phyloP scores from a whole-genome alignment of 2,888 invertebrate species.

The Hirtodrosophila alboralis region DNA sequence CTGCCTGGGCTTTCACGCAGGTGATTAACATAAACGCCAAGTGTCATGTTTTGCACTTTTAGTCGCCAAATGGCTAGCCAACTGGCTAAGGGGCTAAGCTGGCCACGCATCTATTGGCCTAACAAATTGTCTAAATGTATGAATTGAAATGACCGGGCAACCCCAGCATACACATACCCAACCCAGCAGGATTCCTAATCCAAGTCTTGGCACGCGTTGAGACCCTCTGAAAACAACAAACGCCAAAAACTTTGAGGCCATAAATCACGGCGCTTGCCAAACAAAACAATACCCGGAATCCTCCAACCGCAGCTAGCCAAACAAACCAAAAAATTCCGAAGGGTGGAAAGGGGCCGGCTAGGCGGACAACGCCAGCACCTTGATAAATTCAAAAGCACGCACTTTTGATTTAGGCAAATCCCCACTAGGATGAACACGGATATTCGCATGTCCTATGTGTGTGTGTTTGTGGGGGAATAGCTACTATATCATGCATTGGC shows the following conservation, averaged over 20 bases:
- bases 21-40: constrained; percentile 84
- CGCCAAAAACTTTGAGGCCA: constrained; percentile 78
- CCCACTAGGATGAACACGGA: constrained; percentile 59
- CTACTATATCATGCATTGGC: constrained; percentile 75
- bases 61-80: constrained; percentile 36
- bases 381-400: constrained; percentile 79
- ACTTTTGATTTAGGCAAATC: constrained; percentile 79
- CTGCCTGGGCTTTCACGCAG: constrained; percentile 82
- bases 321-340: constrained; percentile 45
- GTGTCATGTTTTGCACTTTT: constrained; percentile 74
- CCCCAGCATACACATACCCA: background rate
- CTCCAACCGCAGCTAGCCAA: constrained; percentile 66
- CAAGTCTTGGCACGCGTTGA: constrained; percentile 72
- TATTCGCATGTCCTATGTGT: constrained; percentile 21
- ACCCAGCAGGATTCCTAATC: constrained; percentile 49
- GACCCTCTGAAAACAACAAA: constrained; percentile 54
- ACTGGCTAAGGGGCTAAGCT: constrained; percentile 34
- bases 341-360: constrained; percentile 12
- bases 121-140: constrained; percentile 65
- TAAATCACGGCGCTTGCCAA: constrained; percentile 82
- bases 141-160: constrained; percentile 55
- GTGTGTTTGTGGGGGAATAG: constrained; percentile 16
- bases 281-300: constrained; percentile 28
- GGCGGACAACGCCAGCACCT: constrained; percentile 59
- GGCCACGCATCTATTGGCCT: constrained; percentile 46